phyloP scores from a whole-genome alignment of 2,888 invertebrate genomes.

The Apeira syringaria region DNA sequence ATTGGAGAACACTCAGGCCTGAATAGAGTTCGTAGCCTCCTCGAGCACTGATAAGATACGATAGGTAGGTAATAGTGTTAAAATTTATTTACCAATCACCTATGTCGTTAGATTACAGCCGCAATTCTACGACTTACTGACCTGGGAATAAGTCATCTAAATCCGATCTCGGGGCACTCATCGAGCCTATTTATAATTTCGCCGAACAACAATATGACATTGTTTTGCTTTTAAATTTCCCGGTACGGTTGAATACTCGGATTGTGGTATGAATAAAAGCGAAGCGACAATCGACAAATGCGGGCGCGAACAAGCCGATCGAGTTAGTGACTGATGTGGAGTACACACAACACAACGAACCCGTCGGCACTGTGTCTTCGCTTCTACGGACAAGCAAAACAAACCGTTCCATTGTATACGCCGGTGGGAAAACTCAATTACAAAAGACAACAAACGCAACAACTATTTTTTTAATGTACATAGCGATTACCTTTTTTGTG shows the following conservation, averaged over 20 bases:
- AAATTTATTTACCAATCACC: constrained; percentile 47
- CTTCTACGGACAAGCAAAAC: constrained; percentile 62
- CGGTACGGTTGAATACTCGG: constrained; percentile 14
- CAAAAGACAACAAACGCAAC: constrained; percentile 60
- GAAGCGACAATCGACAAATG: constrained; percentile 44
- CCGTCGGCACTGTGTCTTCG: constrained; percentile 41
- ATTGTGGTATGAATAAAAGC: constrained; percentile 49
- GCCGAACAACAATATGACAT: constrained; percentile 39
- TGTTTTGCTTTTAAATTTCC: constrained; percentile 11
- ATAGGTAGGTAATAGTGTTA: constrained; percentile 38
- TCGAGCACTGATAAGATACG: constrained; percentile 65
- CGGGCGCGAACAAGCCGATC: constrained; percentile 59
- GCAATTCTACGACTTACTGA: constrained; percentile 45
- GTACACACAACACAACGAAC: constrained; percentile 45
- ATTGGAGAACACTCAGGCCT: constrained; percentile 50
- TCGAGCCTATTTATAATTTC: constrained; percentile 43
- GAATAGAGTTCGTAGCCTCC: constrained; percentile 42
- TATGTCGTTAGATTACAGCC: constrained; percentile 25
- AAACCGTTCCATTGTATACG: constrained; percentile 66
- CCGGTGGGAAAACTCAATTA: constrained; percentile 72
- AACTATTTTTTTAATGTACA: constrained; percentile 41
- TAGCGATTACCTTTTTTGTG: constrained; percentile 30
- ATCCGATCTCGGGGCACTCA: constrained; percentile 55
- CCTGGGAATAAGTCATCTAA: constrained; percentile 56
- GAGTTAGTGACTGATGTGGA: constrained; percentile 52